Percentiles rank a stretch among this genome's conserved stretches.
Conservation (phyloP, 2,797 vertebrate genomes). For the Fundulus diaphanus region DNA sequence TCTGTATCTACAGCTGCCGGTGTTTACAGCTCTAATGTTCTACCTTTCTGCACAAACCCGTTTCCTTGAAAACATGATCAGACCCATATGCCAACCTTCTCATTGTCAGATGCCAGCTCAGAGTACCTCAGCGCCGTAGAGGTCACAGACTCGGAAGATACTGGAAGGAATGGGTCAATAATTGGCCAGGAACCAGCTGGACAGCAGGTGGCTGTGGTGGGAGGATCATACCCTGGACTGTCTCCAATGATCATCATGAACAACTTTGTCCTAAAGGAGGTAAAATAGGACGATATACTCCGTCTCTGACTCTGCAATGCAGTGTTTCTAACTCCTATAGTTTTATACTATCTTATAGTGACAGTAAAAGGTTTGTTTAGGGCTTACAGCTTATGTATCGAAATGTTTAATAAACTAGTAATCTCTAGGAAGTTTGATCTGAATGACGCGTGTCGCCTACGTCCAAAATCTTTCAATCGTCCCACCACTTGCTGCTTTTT, state of each 20-base stretch:
- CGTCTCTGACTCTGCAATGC: not conserved
- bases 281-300: slow-evolving; percentile 55
- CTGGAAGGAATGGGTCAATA: slow-evolving; percentile 69
- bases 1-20: slow-evolving; percentile 31
- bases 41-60: slow-evolving; percentile 4
- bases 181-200: slow-evolving; percentile 70
- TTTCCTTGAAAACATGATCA: slow-evolving; percentile 28
- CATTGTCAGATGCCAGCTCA: slow-evolving; percentile 86
- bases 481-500: not conserved
- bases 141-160: slow-evolving; percentile 86
- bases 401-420: not conserved
- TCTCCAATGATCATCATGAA: slow-evolving; percentile 93
- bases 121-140: slow-evolving; percentile 88
- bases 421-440: not conserved
- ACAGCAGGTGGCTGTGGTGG: slow-evolving; percentile 73
- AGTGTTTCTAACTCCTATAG: not conserved
- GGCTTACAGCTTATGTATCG: not conserved
- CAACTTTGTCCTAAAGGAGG: slow-evolving; percentile 90
- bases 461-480: not conserved
- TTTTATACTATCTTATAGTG: not conserved
- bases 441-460: not conserved
- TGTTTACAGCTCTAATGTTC: slow-evolving; percentile 33
- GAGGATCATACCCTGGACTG: slow-evolving; percentile 78
- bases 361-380: not conserved
- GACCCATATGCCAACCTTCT: slow-evolving; percentile 21